Conservation (phyloP, 2,113 vertebrate species). For the Gallinago undulata region DNA sequence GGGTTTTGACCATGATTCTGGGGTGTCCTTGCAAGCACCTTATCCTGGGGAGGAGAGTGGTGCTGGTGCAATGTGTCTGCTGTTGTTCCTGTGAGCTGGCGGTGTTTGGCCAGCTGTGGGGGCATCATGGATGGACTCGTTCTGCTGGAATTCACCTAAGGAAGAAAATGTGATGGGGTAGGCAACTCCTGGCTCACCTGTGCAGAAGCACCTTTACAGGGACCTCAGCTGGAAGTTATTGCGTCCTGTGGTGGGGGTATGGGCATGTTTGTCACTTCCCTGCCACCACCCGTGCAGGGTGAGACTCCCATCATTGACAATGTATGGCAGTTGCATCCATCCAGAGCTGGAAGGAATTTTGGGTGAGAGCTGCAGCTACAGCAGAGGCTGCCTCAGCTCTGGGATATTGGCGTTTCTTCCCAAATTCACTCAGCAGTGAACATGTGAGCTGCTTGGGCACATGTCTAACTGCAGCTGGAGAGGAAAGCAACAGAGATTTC, state of each 20-base stretch:
- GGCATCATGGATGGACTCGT: neutral
- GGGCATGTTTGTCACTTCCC: neutral
- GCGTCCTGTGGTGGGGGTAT: fast-evolving
- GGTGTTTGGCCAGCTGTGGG: neutral
- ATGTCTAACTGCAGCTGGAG: neutral
- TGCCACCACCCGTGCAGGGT: fast-evolving
- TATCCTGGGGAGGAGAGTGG: neutral
- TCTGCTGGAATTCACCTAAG: neutral
- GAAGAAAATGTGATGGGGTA: neutral
- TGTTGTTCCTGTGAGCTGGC: neutral
- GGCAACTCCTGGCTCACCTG: neutral
- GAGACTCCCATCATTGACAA: fast-evolving
- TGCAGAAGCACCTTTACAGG: neutral
- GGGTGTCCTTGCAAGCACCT: neutral
- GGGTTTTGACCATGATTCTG: neutral
- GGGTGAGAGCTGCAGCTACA: neutral
- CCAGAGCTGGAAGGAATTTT: neutral
- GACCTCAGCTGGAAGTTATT: neutral
- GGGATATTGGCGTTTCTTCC: neutral
- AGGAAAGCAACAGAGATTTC: neutral
- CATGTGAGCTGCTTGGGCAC: neutral
- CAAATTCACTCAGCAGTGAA: neutral
- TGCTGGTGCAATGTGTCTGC: neutral
- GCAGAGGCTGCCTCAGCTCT: neutral
- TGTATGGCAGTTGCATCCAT: fast-evolving